phyloP scores from a whole-genome alignment of 2,888 invertebrate genomes.

The Pollenia griseotomentosa region DNA sequence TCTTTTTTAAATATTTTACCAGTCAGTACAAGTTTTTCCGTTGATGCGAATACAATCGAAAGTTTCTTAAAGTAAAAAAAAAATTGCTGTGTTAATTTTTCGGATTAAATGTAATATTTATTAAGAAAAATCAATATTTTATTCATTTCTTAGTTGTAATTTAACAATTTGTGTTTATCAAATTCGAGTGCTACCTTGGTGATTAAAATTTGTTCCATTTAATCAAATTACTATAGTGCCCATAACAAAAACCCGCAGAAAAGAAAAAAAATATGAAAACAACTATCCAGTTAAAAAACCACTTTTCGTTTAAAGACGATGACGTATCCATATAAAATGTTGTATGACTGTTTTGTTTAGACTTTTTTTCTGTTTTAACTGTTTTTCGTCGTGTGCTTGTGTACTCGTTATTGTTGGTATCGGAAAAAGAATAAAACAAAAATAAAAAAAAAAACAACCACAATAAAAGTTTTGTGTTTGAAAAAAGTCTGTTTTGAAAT shows the following conservation, averaged over 20 bases:
- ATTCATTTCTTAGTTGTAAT: background rate
- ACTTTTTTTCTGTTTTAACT: slow-evolving; percentile 59
- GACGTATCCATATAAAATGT: slow-evolving; percentile 68
- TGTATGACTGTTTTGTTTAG: slow-evolving; percentile 53
- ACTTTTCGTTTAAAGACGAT: slow-evolving; percentile 63
- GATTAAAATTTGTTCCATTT: slow-evolving; percentile 45
- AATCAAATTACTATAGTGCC: slow-evolving; percentile 32
- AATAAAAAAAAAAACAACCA: slow-evolving; percentile 48
- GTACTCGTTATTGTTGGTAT: slow-evolving; percentile 40
- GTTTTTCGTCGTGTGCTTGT: slow-evolving; percentile 57
- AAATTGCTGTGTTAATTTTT: slow-evolving; percentile 22
- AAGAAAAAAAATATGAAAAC: slow-evolving; percentile 43
- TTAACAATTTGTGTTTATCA: slow-evolving; percentile 42
- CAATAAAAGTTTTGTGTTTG: slow-evolving; percentile 34
- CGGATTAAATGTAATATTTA: slow-evolving; percentile 8
- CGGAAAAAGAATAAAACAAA: slow-evolving; percentile 23
- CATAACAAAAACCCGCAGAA: slow-evolving; percentile 17
- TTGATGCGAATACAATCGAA: slow-evolving; percentile 59
- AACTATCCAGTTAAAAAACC: slow-evolving; percentile 52
- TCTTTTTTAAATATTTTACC: slow-evolving; percentile 18
- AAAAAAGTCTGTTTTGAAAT: slow-evolving; percentile 53
- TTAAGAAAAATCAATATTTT: slow-evolving; percentile 45
- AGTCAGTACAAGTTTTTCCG: slow-evolving; percentile 57
- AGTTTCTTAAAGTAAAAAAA: slow-evolving; percentile 46
- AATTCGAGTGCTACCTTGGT: slow-evolving; percentile 66